These are phyloP conservation scores for Xiphydria camelus DNA, from an alignment of 2,888 invertebrate species.

Conservation along the genomic window DNA sequence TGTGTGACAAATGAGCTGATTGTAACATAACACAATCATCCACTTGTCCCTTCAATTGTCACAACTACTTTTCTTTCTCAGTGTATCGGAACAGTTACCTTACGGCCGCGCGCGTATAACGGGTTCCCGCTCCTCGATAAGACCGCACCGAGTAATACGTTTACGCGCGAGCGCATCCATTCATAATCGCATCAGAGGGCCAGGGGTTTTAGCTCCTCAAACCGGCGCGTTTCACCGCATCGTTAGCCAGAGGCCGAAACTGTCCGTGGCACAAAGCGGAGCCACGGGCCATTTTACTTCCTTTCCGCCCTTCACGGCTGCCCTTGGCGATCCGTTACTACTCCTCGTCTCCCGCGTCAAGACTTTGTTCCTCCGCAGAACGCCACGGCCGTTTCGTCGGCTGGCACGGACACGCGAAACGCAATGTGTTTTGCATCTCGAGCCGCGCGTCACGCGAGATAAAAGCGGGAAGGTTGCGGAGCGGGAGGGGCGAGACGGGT, in stretches of 20 bases:
- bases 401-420: background rate
- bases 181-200: background rate
- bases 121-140: background rate
- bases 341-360: background rate
- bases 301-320: slow-evolving; percentile 6
- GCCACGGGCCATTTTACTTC: slow-evolving; percentile 26
- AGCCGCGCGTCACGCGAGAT: background rate
- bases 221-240: background rate
- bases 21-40: too few relatives aligned
- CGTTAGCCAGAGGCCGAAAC: slow-evolving; percentile 14
- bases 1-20: too few relatives aligned
- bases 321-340: background rate
- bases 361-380: background rate
- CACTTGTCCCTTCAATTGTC: too few relatives aligned
- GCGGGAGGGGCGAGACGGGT: too few relatives aligned
- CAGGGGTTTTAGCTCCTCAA: background rate
- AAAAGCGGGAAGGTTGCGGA: background rate
- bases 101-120: too few relatives aligned
- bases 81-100: too few relatives aligned
- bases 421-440: background rate
- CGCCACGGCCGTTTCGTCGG: background rate
- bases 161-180: background rate
- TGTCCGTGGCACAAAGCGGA: slow-evolving; percentile 26
- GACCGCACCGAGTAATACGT: background rate
- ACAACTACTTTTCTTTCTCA: too few relatives aligned